Conservation (phyloP, 2,888 invertebrate genomes). For the Eucera pruinosa region DNA sequence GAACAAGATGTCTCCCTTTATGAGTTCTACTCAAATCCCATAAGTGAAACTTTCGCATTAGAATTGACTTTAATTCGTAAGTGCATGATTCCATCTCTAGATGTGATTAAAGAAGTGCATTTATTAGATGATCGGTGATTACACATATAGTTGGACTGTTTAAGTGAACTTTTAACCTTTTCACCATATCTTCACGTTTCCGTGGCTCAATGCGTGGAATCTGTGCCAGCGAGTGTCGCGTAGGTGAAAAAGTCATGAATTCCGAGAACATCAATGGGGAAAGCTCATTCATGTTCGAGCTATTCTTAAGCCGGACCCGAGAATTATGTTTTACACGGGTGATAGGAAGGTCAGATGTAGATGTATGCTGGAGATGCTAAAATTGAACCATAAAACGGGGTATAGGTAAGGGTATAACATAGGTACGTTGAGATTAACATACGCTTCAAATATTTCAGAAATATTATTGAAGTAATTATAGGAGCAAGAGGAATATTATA, state of each 20-base stretch:
- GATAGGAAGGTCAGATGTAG: not conserved
- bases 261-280: slow-evolving; percentile 3
- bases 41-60: no score
- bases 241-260: slow-evolving; percentile 31
- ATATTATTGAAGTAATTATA: no score
- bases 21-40: no score
- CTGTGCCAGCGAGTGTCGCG: not conserved
- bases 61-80: no score
- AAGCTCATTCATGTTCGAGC: not conserved
- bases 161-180: slow-evolving; percentile 28
- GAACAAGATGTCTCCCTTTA: no score
- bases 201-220: not conserved
- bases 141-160: no score
- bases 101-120: not conserved
- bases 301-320: not conserved
- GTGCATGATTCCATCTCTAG: no score
- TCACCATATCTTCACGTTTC: not conserved
- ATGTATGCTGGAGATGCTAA: not conserved
- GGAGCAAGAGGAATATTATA: no score
- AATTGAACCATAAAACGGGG: no score
- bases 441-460: no score
- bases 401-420: no score
- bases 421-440: no score
- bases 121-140: not conserved
- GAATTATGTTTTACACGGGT: not conserved